A percentile compares a stretch with the other conserved stretches of the same genome.
These are phyloP conservation scores for Hippoglossus stenolepis DNA, from an alignment of 2,113 vertebrate genomes.

Conservation along the genomic window DNA sequence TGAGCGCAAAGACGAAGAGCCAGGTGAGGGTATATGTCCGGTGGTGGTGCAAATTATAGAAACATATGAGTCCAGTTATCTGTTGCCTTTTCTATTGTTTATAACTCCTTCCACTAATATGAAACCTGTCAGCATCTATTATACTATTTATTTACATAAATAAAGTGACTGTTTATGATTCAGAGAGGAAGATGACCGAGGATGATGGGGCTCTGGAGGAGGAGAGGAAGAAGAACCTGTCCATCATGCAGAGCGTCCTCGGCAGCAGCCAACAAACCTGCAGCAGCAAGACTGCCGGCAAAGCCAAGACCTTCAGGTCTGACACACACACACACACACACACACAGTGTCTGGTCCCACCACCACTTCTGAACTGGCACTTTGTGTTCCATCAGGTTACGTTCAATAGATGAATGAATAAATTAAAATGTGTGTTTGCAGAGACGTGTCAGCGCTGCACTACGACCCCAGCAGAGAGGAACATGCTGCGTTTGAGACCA, in stretches of 20 bases:
- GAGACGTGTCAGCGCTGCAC: constrained; percentile 89
- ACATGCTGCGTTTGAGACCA: constrained; percentile 89
- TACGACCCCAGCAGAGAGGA: constrained; percentile 94
- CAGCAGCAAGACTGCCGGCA: constrained; percentile 69
- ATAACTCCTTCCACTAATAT: no score
- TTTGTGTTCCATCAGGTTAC: not conserved
- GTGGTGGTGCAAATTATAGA: not conserved
- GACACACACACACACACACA: not conserved
- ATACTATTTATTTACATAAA: not conserved
- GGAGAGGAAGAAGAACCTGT: constrained; percentile 90
- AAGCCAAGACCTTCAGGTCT: constrained; percentile 89
- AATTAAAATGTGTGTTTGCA: constrained; percentile 54
- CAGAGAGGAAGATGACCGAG: constrained; percentile 63
- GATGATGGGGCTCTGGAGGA: constrained; percentile 76
- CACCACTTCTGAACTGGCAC: not conserved
- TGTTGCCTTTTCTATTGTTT: not conserved
- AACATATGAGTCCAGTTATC: not conserved
- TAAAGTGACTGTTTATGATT: not conserved
- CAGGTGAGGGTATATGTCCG: constrained; percentile 72
- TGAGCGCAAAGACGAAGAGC: constrained; percentile 58
- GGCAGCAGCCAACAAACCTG: constrained; percentile 74
- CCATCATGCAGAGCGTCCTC: constrained; percentile 87
- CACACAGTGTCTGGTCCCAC: not conserved
- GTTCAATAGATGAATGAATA: not conserved
- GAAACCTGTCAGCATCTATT: not conserved